A percentile compares a stretch with the other conserved stretches of the same genome.
Conservation (phyloP, 2,888 invertebrate species). For the Argyra leucocephala region DNA sequence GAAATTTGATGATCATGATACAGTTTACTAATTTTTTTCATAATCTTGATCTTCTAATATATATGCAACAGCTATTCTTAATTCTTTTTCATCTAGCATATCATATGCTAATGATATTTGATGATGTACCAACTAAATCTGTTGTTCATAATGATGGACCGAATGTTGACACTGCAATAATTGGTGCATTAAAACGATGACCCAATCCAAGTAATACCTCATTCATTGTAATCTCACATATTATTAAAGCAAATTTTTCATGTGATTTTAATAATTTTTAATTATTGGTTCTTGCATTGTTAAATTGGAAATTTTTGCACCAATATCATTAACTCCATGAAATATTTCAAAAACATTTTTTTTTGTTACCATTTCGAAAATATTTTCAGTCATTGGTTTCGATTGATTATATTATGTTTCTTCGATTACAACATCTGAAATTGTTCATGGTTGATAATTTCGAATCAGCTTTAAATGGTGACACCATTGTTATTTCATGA, state of each 20-base stretch:
- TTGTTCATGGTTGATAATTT: no score
- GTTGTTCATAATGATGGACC: conserved; percentile 18
- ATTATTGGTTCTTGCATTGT: conserved; percentile 15
- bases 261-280: conserved; percentile 24
- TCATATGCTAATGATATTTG: conserved; percentile 33
- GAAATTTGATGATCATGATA: conserved; percentile 39
- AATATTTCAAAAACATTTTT: not conserved
- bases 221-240: conserved; percentile 28
- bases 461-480: no score
- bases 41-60: conserved; percentile 41
- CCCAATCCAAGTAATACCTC: conserved; percentile 30
- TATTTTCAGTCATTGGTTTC: not conserved
- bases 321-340: not conserved
- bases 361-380: not conserved
- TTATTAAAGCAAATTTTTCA: conserved; percentile 27
- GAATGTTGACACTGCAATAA: conserved; percentile 27
- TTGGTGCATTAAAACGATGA: conserved; percentile 29
- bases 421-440: no score
- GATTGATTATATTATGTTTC: no score
- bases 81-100: conserved; percentile 32
- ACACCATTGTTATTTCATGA: no score
- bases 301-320: conserved; percentile 13
- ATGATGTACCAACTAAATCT: conserved; percentile 19
- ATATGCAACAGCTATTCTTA: conserved; percentile 34
- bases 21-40: conserved; percentile 32